Base-by-base conservation (phyloP, 2,113 vertebrate species). In the Barbus barbus region DNA sequence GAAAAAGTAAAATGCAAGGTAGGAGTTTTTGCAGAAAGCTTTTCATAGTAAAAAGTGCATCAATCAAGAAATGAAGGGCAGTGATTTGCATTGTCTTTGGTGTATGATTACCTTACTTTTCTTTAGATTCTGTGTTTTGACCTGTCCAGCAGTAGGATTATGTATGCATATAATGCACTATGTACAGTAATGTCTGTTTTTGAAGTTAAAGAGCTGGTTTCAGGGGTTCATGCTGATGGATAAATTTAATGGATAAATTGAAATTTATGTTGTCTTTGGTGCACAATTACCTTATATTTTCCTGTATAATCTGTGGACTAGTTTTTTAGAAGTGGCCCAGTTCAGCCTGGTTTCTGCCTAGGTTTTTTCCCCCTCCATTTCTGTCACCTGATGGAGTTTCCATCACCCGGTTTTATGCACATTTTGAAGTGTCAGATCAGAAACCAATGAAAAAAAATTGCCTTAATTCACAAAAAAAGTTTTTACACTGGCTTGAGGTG, bases 1-100 rank as follows among this genome's bases (percentile, higher is more conserved):
- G 38, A 72, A 6, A 73, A 7, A 26, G 69, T 16, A 73, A 44
- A 73, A 72, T 72, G 69, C 36, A 44, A 73, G n/a, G 36, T 73
- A 22, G 38, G 22, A 33, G 9, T 77, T 77, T 58, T 56, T 1
- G 2, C 9, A 76, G 26, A 77, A 76, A 20, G 9, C 14, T 31
- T 51, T 74, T 28, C 6, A 74, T 26, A 16, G 9, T 51, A 56
- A 56, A 5, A 56, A 56, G 20, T 36, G 28, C 75, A 60, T 78
- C 1, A 60, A 60, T 78, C 31, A 78, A 60, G 33, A 6, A 16
- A 41, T 78, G 8, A 58, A 14, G 48, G 20, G 28, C 31, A 78
- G 22, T 60, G 33, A 24, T 72, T 24, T 41, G 22, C 33, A 41
- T 41, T 24, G 20, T 41, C 22, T 72, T 72, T 24, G 69, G 20